phyloP scores from a whole-genome alignment of 2,113 vertebrate genomes.

The Gambusia affinis region DNA sequence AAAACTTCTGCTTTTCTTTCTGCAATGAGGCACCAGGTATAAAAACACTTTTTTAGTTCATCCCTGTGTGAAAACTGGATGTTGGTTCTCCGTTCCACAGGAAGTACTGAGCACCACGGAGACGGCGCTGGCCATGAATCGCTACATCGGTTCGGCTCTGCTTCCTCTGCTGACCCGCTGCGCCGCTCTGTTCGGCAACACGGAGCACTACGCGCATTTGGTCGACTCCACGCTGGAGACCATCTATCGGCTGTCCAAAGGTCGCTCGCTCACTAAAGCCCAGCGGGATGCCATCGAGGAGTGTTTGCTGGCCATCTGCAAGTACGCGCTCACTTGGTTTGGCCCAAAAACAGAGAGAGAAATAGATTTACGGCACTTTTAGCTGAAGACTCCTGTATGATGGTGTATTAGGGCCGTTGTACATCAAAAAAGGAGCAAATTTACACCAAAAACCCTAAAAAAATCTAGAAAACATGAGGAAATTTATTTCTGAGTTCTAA shows the following conservation, averaged over 20 bases:
- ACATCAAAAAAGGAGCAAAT: too few species aligned
- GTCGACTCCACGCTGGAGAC: constrained; percentile 94
- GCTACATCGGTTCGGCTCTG: constrained; percentile 92
- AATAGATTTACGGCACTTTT: not conserved
- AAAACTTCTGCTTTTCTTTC: too few species aligned
- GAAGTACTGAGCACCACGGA: constrained; percentile 92
- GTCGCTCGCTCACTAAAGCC: constrained; percentile 95
- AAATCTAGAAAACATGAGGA: too few species aligned
- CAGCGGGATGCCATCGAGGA: constrained; percentile 96
- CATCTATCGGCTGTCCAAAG: constrained; percentile 95
- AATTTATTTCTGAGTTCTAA: too few species aligned
- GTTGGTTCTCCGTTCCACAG: constrained; percentile 66
- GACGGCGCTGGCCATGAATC: constrained; percentile 91
- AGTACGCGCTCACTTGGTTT: constrained; percentile 77
- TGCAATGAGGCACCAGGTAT: not conserved
- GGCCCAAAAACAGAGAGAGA: not conserved
- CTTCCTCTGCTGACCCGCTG: constrained; percentile 95
- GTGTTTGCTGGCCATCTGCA: constrained; percentile 93
- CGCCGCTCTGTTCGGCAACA: constrained; percentile 90
- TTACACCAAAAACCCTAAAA: too few species aligned
- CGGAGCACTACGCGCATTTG: constrained; percentile 88
- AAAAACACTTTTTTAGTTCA: not conserved
- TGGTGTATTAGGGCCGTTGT: too few species aligned
- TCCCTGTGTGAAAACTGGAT: not conserved
- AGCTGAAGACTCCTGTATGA: not conserved